phyloP scores from a whole-genome alignment of 64 coral and sea anemone species.

The Cladopsammia gracilis region DNA sequence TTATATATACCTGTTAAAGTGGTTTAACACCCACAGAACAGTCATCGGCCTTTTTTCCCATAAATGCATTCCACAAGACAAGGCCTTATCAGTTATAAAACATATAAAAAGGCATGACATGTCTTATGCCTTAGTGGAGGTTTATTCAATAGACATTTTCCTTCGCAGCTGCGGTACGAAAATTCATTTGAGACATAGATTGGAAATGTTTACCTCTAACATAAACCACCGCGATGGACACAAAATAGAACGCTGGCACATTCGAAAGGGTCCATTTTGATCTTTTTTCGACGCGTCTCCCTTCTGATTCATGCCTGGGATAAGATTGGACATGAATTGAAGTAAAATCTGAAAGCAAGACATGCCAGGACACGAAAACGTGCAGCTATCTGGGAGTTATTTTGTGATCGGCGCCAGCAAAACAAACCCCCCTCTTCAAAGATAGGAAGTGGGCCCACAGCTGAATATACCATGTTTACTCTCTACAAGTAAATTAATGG shows the following conservation, averaged over 20 bases:
- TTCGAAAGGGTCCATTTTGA: neutral
- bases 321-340: neutral
- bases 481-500: neutral
- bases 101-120: too few species aligned
- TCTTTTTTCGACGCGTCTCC: neutral
- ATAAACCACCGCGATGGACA: neutral
- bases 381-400: neutral
- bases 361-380: neutral
- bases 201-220: neutral
- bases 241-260: neutral
- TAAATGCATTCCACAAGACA: neutral
- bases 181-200: neutral
- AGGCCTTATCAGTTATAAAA: neutral
- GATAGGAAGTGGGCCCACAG: conserved; percentile 1
- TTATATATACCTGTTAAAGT: too few species aligned
- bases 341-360: neutral
- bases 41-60: neutral
- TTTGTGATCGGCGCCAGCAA: neutral
- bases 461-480: conserved; percentile 30
- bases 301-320: neutral
- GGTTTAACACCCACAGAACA: too few species aligned
- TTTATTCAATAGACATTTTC: neutral
- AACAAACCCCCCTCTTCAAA: conserved; percentile 21
- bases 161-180: neutral
- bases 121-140: too few species aligned